phyloP scores from a whole-genome alignment of 2,888 invertebrate species.

The Crossocerus cetratus region DNA sequence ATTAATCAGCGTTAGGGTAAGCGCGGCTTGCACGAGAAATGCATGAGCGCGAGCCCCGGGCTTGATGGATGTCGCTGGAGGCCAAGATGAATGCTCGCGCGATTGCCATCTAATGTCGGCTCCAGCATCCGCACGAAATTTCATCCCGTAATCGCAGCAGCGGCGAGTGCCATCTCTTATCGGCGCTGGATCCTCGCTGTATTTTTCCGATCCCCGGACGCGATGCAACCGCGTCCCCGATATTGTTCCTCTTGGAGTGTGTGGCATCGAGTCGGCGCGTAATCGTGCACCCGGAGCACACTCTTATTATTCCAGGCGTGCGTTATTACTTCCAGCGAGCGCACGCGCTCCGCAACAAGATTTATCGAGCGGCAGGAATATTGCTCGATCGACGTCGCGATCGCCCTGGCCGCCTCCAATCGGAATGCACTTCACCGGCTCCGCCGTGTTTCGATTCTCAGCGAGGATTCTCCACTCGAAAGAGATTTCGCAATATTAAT shows the following conservation, averaged over 20 bases:
- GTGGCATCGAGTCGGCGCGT: no score
- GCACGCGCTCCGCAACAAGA: slow-evolving; percentile 18
- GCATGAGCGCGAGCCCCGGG: not conserved
- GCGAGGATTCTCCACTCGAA: no score
- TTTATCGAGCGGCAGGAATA: slow-evolving; percentile 28
- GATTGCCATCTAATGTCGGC: not conserved
- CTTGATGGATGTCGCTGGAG: not conserved
- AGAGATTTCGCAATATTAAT: no score
- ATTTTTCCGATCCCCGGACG: not conserved
- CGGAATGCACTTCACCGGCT: no score
- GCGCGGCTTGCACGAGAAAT: no score
- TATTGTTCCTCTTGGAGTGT: slow-evolving; percentile 2
- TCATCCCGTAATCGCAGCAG: not conserved
- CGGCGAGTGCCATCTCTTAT: no score
- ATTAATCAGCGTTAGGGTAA: no score
- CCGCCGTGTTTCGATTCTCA: no score
- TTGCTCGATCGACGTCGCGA: slow-evolving; percentile 1
- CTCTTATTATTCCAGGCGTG: slow-evolving; percentile 31
- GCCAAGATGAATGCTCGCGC: not conserved
- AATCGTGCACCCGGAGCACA: not conserved
- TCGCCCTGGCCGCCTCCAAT: not conserved
- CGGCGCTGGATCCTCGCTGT: not conserved
- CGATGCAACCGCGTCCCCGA: not conserved
- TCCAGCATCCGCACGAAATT: slow-evolving; percentile 1
- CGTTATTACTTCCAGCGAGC: slow-evolving; percentile 29